These are phyloP conservation scores for Tholera decimalis DNA, from an alignment of 2,888 invertebrate species.

Conservation along the genomic window DNA sequence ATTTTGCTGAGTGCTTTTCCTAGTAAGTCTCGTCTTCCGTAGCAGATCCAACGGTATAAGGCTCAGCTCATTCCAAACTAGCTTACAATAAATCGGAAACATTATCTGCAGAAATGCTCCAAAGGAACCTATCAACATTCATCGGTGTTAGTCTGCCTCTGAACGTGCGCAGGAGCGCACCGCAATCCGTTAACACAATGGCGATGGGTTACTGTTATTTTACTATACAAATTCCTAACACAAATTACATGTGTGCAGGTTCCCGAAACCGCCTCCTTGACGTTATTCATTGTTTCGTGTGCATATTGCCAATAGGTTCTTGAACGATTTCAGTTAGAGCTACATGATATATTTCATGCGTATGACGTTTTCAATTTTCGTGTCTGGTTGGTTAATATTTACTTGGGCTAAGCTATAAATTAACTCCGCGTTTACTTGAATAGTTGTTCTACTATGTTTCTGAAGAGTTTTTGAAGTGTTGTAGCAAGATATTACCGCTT, in stretches of 20 bases:
- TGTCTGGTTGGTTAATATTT: slow-evolving; percentile 1
- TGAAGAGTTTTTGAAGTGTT: not conserved
- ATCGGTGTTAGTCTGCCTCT: slow-evolving; percentile 50
- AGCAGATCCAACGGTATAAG: slow-evolving; percentile 23
- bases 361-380: slow-evolving; percentile 40
- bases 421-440: not conserved
- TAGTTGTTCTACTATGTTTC: not conserved
- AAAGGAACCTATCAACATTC: slow-evolving; percentile 57
- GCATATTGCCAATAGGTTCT: slow-evolving; percentile 71
- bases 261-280: slow-evolving; percentile 76
- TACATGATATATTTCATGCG: slow-evolving; percentile 31
- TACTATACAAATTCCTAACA: slow-evolving; percentile 84
- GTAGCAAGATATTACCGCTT: not conserved
- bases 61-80: slow-evolving; percentile 13
- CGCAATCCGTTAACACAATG: slow-evolving; percentile 80
- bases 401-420: not conserved
- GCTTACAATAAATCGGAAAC: slow-evolving; percentile 33
- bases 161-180: slow-evolving; percentile 72
- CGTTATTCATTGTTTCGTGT: slow-evolving; percentile 74
- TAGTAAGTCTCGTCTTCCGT: slow-evolving; percentile 13
- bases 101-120: slow-evolving; percentile 41
- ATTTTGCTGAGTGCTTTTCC: slow-evolving; percentile 17
- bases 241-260: slow-evolving; percentile 80
- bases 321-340: slow-evolving; percentile 40
- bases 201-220: slow-evolving; percentile 76